A percentile compares a stretch with the other conserved stretches of the same genome.
Conservation (phyloP, 2,797 vertebrate genomes). For the Syngnathus acus region DNA sequence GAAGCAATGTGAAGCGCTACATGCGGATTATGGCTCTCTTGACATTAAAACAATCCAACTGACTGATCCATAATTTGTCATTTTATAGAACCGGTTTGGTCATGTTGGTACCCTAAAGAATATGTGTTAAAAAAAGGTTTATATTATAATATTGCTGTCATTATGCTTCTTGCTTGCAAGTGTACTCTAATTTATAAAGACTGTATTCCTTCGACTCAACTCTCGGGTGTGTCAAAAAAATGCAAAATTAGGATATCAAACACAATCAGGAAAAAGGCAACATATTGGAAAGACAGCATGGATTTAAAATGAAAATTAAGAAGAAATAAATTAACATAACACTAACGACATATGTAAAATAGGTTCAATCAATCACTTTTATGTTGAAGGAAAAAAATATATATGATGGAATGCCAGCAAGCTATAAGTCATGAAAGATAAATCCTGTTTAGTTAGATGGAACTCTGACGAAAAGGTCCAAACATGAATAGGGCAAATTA, state of each 20-base stretch:
- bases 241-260: constrained; percentile 19
- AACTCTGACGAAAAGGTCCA: constrained; percentile 16
- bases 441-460: constrained; percentile 67
- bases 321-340: constrained; percentile 47
- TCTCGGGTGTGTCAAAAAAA: neutral
- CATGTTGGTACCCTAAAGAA: neutral
- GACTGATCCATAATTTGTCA: neutral
- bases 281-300: constrained; percentile 36
- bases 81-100: neutral
- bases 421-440: constrained; percentile 68
- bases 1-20: neutral
- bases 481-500: neutral
- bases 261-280: constrained; percentile 32
- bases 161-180: neutral
- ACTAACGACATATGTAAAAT: constrained; percentile 54
- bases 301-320: constrained; percentile 53
- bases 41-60: too few relatives aligned
- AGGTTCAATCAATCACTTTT: constrained; percentile 64
- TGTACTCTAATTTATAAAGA: neutral
- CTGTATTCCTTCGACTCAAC: neutral
- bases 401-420: constrained; percentile 70
- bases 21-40: neutral
- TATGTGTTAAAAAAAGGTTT: too few relatives aligned
- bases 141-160: neutral
- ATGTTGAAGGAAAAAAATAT: constrained; percentile 53